Percentiles rank a stretch among this genome's conserved stretches.
Conservation (phyloP, 1,140 invertebrate genomes). For the Drosophila sproati region DNA sequence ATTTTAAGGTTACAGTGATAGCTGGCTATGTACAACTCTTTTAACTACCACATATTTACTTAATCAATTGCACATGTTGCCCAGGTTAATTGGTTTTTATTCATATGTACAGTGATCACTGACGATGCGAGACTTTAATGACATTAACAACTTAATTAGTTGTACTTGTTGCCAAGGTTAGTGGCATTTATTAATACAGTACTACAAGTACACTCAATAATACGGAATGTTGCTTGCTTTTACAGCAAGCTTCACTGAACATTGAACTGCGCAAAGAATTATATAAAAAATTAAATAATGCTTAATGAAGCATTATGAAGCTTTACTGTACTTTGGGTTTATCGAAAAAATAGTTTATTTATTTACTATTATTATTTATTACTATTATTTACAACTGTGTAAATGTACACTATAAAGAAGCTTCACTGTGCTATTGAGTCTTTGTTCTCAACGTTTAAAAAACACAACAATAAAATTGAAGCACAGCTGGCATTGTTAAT, state of each 20-base stretch:
- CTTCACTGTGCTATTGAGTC: background rate
- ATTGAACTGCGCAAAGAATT: background rate
- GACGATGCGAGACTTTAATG: too few relatives aligned
- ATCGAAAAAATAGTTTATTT: background rate
- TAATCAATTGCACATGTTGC: slow-evolving; percentile 15
- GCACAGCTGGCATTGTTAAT: background rate
- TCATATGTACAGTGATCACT: slow-evolving; percentile 1
- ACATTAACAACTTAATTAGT: too few relatives aligned
- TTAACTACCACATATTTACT: too few relatives aligned
- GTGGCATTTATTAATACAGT: too few relatives aligned
- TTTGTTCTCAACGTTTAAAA: background rate
- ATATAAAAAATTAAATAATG: too few relatives aligned
- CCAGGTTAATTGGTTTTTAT: slow-evolving; percentile 50
- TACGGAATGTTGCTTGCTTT: background rate
- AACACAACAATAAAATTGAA: background rate
- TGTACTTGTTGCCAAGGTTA: too few relatives aligned
- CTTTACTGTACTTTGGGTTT: background rate
- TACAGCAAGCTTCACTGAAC: background rate
- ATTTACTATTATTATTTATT: too few relatives aligned
- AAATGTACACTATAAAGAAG: background rate
- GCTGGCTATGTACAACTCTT: background rate
- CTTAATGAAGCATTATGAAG: background rate
- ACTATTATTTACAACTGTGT: too few relatives aligned
- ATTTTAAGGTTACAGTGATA: slow-evolving; percentile 25
- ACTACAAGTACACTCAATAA: too few relatives aligned